A percentile compares a stretch with the other conserved stretches of the same genome.
Evolutionary conservation across 2,113 vertebrate species (phyloP).

Genomic region (Protobothrops flavoviridis): DNA sequence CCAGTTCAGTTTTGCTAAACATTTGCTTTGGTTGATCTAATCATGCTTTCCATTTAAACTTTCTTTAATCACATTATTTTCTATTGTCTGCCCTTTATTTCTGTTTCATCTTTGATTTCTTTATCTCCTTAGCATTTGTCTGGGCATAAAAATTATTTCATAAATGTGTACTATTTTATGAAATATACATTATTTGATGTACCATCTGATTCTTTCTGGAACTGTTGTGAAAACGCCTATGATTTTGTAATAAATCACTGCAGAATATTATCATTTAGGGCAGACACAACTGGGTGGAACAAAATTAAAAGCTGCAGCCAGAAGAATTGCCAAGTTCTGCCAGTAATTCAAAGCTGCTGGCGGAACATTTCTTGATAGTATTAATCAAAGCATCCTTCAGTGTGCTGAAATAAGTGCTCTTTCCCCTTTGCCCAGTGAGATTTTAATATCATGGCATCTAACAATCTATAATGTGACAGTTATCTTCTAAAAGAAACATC

Average conservation of each 20-base stretch:
- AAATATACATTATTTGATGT: neutral
- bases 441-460: neutral
- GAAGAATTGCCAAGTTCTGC: neutral
- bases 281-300: neutral
- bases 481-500: neutral
- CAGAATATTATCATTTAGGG: neutral
- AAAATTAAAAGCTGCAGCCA: neutral
- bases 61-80: neutral
- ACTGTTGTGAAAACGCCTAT: neutral
- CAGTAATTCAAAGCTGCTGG: neutral
- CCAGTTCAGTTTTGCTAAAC: neutral
- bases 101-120: neutral
- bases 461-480: neutral
- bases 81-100: neutral
- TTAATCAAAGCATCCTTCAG: neutral
- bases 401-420: neutral
- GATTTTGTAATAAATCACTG: neutral
- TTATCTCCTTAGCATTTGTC: neutral
- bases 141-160: neutral
- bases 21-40: neutral
- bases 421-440: neutral
- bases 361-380: conserved; percentile 15
- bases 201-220: neutral
- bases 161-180: neutral
- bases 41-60: neutral